Conservation (phyloP, 2,888 invertebrate genomes). For the Apotomis turbidana region DNA sequence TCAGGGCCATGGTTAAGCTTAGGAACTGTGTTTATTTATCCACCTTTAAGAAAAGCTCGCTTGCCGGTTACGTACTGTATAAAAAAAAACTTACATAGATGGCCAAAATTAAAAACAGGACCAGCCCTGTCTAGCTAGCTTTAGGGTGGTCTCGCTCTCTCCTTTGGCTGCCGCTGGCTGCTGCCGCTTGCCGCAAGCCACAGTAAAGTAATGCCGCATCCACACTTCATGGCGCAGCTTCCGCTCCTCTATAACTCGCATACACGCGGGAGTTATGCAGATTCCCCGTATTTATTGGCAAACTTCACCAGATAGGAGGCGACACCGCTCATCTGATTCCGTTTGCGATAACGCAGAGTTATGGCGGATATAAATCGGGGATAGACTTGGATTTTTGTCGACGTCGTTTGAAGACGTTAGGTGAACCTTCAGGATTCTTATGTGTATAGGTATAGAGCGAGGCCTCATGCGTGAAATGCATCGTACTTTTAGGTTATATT, state of each 20-base stretch:
- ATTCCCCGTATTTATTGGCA: slow-evolving; percentile 79
- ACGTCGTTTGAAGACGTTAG: slow-evolving; percentile 15
- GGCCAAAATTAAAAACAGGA: too few relatives aligned
- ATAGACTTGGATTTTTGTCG: slow-evolving; percentile 35
- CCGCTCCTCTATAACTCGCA: slow-evolving; percentile 64
- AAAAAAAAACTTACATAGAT: too few relatives aligned
- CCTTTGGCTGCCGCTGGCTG: too few relatives aligned
- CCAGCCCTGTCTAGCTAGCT: too few relatives aligned
- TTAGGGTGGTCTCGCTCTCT: too few relatives aligned
- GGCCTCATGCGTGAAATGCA: not conserved
- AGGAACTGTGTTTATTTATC: too few relatives aligned
- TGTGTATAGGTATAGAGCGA: not conserved
- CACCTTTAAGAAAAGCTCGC: too few relatives aligned
- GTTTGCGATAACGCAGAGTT: slow-evolving; percentile 74
- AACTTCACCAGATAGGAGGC: slow-evolving; percentile 80
- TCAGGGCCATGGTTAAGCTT: too few relatives aligned
- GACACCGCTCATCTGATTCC: slow-evolving; percentile 82
- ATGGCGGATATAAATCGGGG: slow-evolving; percentile 64
- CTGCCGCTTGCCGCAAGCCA: not conserved
- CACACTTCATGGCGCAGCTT: slow-evolving; percentile 59
- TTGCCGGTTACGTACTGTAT: too few relatives aligned
- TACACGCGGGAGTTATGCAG: slow-evolving; percentile 78
- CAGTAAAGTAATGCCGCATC: slow-evolving; percentile 22
- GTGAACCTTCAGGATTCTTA: slow-evolving; percentile 1
- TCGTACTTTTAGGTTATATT: too few relatives aligned